These are phyloP conservation scores for Pharmacophagus antenor DNA, from an alignment of 2,888 invertebrate genomes.

Conservation along the genomic window DNA sequence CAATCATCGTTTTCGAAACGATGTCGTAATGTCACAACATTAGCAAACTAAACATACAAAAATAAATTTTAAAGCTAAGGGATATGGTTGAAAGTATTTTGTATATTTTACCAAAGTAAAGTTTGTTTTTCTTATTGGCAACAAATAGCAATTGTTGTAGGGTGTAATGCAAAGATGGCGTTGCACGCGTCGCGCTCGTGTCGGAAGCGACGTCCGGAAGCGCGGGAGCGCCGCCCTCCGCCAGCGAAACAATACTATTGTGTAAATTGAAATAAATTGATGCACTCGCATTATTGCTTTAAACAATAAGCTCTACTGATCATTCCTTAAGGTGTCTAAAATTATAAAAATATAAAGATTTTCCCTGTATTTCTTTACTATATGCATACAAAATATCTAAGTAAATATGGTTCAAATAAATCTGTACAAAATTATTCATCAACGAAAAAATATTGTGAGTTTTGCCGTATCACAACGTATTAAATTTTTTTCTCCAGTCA, in stretches of 20 bases:
- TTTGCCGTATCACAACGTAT: too few relatives aligned
- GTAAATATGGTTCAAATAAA: too few relatives aligned
- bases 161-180: constrained; percentile 74
- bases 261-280: constrained; percentile 81
- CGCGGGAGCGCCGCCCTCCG: constrained; percentile 64
- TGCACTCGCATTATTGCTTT: constrained; percentile 60
- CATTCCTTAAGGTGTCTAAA: constrained; percentile 48
- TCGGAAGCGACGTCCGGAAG: constrained; percentile 70
- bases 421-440: too few relatives aligned
- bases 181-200: constrained; percentile 74
- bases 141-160: constrained; percentile 63
- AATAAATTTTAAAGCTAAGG: constrained; percentile 14
- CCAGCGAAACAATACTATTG: constrained; percentile 68
- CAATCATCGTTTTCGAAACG: constrained; percentile 48
- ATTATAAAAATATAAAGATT: constrained; percentile 29
- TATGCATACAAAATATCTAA: background rate
- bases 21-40: constrained; percentile 27
- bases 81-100: constrained; percentile 37
- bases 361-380: background rate
- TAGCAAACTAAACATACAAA: constrained; percentile 31
- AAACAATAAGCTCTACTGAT: constrained; percentile 50
- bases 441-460: too few relatives aligned
- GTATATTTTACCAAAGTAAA: constrained; percentile 31
- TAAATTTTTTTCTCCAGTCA: too few relatives aligned
- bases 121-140: constrained; percentile 56